A percentile compares a stretch with the other conserved stretches of the same genome.
Evolutionary conservation across 2,113 vertebrate genomes (phyloP).

Genomic region (Balaenoptera acutorostrata): DNA sequence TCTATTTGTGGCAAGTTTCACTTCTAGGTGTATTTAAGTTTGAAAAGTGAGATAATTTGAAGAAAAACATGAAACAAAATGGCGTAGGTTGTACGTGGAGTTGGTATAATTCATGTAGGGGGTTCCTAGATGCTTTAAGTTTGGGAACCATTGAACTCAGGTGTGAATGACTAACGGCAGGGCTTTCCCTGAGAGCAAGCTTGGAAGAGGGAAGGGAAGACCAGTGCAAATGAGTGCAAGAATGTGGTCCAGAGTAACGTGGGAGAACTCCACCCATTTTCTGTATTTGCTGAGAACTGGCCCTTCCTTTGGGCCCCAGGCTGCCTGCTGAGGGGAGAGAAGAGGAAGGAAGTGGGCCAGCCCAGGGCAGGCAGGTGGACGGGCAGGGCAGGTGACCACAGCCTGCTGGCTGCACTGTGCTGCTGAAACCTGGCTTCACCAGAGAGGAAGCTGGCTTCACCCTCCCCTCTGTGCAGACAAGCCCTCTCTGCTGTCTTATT

Average conservation of each 20-base stretch:
- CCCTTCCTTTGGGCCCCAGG: background rate
- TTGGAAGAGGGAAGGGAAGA: background rate
- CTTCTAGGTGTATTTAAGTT: background rate
- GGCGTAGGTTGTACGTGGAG: background rate
- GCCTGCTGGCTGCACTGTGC: too few species aligned
- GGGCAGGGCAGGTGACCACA: background rate
- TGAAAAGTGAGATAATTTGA: background rate
- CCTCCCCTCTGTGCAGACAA: background rate
- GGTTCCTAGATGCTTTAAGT: too few species aligned
- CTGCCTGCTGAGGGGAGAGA: background rate
- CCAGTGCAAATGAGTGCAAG: too few species aligned
- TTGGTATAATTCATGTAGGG: fast-evolving
- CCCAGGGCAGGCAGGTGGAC: background rate
- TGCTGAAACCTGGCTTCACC: background rate
- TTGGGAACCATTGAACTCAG: background rate
- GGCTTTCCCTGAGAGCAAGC: background rate
- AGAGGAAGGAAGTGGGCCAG: background rate
- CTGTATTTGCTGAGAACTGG: background rate
- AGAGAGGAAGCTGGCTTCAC: fast-evolving
- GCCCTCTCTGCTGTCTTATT: background rate
- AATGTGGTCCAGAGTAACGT: fast-evolving
- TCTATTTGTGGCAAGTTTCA: background rate
- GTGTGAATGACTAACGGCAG: fast-evolving
- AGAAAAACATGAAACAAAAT: background rate
- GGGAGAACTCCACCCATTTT: too few species aligned